These are phyloP conservation scores for Syngnathus typhle DNA, from an alignment of 2,113 vertebrate genomes.

Conservation along the genomic window DNA sequence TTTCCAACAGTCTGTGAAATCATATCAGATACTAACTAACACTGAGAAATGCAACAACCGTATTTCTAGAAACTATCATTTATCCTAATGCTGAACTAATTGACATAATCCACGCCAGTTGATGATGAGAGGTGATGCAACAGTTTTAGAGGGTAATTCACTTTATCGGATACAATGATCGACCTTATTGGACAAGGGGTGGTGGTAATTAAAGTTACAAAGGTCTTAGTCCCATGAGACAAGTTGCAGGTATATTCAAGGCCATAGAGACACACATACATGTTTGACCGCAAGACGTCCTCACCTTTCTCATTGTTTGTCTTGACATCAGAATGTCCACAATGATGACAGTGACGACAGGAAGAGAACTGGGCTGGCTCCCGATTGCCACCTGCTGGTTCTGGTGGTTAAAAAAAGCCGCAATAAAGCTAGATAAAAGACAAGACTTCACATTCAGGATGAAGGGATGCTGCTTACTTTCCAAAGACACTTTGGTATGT, in stretches of 20 bases:
- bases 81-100: no score
- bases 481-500: conserved; percentile 2
- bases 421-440: not conserved
- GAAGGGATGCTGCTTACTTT: conserved; percentile 37
- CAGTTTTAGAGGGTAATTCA: no score
- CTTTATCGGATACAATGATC: no score
- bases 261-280: no score
- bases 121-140: no score
- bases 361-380: conserved; percentile 9
- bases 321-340: conserved; percentile 21
- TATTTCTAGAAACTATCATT: no score
- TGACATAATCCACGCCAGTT: no score
- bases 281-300: not conserved
- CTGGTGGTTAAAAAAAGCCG: not conserved
- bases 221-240: no score
- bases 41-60: no score
- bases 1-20: conserved; percentile 28
- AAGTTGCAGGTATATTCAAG: no score
- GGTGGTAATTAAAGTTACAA: no score
- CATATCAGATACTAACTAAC: not conserved
- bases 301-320: conserved; percentile 58
- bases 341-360: conserved; percentile 45
- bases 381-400: conserved; percentile 18
- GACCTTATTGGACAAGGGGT: no score
- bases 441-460: not conserved